Evolutionary conservation across 2,888 invertebrate species (phyloP).

Genomic region (Graphium colonna): DNA sequence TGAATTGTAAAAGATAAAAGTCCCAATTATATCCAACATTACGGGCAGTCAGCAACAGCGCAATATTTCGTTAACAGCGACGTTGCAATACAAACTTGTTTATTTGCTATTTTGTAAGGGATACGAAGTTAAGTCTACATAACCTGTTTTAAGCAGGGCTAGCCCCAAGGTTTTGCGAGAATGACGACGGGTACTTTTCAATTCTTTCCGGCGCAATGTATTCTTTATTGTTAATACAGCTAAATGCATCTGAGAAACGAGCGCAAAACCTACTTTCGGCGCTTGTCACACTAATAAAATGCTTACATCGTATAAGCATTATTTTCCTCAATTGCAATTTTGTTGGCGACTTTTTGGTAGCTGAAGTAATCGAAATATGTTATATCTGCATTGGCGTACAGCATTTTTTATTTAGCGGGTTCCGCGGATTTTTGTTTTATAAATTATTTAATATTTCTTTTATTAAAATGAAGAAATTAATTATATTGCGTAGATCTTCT

Average conservation of each 20-base stretch:
- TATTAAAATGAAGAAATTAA: too few relatives aligned
- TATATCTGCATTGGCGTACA: background rate
- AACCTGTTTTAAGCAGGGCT: conserved; percentile 23
- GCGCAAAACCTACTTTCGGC: conserved; percentile 5
- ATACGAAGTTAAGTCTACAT: conserved; percentile 22
- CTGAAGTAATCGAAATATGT: conserved; percentile 1
- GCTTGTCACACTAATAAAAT: conserved; percentile 15
- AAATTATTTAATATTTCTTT: too few relatives aligned
- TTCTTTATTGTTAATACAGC: conserved; percentile 4
- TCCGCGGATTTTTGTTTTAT: too few relatives aligned
- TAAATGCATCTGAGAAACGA: conserved; percentile 1
- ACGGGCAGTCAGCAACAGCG: conserved; percentile 9
- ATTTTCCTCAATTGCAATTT: conserved; percentile 6
- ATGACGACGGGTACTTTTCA: conserved; percentile 17
- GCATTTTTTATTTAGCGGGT: too few relatives aligned
- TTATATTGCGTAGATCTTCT: too few relatives aligned
- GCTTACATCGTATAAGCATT: conserved; percentile 10
- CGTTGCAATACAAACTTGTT: conserved; percentile 23
- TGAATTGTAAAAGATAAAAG: background rate
- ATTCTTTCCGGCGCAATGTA: conserved; percentile 16
- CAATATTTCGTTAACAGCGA: conserved; percentile 14
- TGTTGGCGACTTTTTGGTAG: too few relatives aligned
- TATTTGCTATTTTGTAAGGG: conserved; percentile 25
- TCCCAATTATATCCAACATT: background rate
- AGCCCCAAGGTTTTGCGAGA: conserved; percentile 21